These are phyloP conservation scores for Channa striata DNA, from an alignment of 2,797 vertebrate species.

Conservation along the genomic window DNA sequence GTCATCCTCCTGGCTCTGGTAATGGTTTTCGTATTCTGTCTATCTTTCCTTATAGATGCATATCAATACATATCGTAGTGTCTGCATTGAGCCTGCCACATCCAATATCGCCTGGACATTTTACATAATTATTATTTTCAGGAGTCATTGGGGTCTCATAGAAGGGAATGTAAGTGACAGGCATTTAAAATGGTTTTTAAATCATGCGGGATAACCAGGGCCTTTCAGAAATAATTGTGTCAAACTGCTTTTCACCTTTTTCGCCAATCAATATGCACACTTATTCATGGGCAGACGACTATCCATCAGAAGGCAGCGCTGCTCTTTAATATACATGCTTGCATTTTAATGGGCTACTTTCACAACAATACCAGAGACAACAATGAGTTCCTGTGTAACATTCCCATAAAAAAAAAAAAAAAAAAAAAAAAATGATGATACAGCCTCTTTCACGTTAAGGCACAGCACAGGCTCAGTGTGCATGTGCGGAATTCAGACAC, in stretches of 20 bases:
- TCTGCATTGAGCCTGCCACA: constrained; percentile 75
- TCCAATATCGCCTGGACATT: constrained; percentile 83
- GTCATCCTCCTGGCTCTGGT: constrained; percentile 57
- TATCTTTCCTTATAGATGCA: constrained; percentile 77
- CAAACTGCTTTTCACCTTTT: constrained; percentile 88
- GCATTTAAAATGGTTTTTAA: constrained; percentile 88
- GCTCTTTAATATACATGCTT: constrained; percentile 89
- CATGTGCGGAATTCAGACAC: constrained; percentile 16
- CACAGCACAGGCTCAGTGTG: constrained; percentile 37
- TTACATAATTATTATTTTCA: constrained; percentile 89
- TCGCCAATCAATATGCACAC: constrained; percentile 87
- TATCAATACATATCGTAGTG: constrained; percentile 76
- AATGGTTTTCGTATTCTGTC: constrained; percentile 71
- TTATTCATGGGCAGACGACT: constrained; percentile 83
- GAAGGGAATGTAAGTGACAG: constrained; percentile 86
- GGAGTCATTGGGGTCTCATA: constrained; percentile 82
- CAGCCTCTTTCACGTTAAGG: constrained; percentile 71
- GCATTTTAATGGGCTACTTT: constrained; percentile 89
- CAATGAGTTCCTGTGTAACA: constrained; percentile 81
- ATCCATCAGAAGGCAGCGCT: constrained; percentile 83
- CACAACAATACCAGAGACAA: constrained; percentile 84
- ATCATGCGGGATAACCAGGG: constrained; percentile 83
- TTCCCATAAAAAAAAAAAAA: constrained; percentile 52
- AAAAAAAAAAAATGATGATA: constrained; percentile 76
- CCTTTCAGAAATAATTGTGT: constrained; percentile 89